Evolutionary conservation across 2,888 invertebrate genomes (phyloP).

Genomic region (Cheilosia vernalis): DNA sequence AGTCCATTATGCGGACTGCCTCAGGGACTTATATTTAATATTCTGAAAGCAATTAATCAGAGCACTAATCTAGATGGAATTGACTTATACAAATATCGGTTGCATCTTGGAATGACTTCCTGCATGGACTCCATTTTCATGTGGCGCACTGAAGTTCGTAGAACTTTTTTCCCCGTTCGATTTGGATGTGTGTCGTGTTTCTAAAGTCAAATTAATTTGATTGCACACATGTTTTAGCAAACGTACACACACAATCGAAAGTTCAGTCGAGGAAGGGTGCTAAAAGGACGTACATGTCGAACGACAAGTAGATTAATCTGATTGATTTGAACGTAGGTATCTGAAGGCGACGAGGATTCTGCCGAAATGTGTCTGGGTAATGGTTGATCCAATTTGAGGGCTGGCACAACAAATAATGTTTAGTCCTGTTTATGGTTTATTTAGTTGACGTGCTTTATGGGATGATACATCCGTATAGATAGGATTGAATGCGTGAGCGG

Average conservation of each 20-base stretch:
- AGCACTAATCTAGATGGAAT: no score
- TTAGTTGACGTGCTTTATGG: constrained; percentile 34
- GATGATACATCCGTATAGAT: constrained; percentile 8
- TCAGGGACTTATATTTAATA: neutral
- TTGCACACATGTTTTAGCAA: constrained; percentile 22
- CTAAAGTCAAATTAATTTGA: constrained; percentile 33
- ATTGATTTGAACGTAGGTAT: constrained; percentile 18
- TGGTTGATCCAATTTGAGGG: constrained; percentile 39
- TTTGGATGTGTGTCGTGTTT: constrained; percentile 5
- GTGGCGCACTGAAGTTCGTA: neutral
- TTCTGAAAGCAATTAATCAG: constrained; percentile 4
- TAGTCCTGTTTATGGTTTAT: constrained; percentile 29
- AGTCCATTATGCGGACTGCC: no score
- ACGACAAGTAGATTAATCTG: constrained; percentile 32
- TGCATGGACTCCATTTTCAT: neutral
- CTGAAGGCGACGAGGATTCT: constrained; percentile 19
- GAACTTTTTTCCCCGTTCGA: neutral
- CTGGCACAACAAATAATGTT: neutral
- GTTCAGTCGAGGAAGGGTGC: constrained; percentile 6
- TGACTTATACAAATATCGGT: no score
- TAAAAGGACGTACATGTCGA: constrained; percentile 19
- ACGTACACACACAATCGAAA: neutral
- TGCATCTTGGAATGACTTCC: neutral
- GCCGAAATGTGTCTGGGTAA: constrained; percentile 23
- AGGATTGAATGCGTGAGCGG: constrained; percentile 24